phyloP scores from a whole-genome alignment of 2,797 vertebrate genomes.

The Ispidina lecontei region DNA sequence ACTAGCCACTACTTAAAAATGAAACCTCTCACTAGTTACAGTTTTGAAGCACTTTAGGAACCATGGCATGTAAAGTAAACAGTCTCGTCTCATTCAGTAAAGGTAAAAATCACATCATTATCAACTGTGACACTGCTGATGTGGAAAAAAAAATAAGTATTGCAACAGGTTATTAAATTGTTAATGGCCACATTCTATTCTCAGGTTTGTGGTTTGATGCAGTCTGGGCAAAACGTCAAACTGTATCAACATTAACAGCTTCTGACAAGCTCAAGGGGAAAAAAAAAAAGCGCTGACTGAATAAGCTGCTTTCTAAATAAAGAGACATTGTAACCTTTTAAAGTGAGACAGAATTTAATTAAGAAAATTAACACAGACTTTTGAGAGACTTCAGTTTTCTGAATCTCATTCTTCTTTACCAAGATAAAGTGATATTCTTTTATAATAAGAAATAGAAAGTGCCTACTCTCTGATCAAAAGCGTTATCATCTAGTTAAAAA shows the following conservation, averaged over 20 bases:
- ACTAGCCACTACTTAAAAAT: background rate
- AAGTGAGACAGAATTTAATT: constrained; percentile 48
- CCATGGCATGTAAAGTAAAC: background rate
- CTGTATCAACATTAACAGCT: constrained; percentile 52
- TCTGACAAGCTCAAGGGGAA: constrained; percentile 51
- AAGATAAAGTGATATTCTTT: background rate
- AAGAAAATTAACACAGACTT: constrained; percentile 51
- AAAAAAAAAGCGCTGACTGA: constrained; percentile 24
- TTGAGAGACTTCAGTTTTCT: background rate
- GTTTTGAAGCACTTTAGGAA: background rate
- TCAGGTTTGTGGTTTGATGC: constrained; percentile 57
- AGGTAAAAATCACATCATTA: constrained; percentile 36
- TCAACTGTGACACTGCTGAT: constrained; percentile 51
- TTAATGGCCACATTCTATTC: constrained; percentile 65
- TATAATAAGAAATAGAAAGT: background rate
- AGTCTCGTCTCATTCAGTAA: constrained; percentile 25
- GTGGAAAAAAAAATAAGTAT: constrained; percentile 39
- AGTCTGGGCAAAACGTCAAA: constrained; percentile 67
- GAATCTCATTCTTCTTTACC: background rate
- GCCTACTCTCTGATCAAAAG: background rate
- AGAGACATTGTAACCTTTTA: constrained; percentile 51
- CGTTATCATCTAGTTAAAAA: background rate
- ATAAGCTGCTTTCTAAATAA: constrained; percentile 59
- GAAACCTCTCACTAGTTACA: background rate
- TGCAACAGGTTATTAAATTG: constrained; percentile 70